Evolutionary conservation across 2,113 vertebrate species (phyloP), one percentile per base, ranked within the genome.

Genomic region (Perca fluviatilis): DNA sequence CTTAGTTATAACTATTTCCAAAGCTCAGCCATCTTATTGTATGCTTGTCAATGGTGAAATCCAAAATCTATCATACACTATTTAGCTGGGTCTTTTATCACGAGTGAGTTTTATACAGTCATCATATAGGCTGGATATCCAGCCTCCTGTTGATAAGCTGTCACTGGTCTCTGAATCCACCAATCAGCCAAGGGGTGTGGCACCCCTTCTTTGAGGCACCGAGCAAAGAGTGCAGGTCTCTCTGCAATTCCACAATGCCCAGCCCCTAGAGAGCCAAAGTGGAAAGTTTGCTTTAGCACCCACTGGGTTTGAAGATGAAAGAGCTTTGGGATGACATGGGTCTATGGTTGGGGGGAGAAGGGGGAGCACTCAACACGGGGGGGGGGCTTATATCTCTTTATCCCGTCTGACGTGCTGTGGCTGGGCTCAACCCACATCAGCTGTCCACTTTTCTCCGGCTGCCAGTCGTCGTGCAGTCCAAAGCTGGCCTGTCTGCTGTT

Each of bases 211-310:
- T 83, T 85, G 80, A 85, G 80, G 81, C 72, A 76, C 80, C 64
- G 70, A 81, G 81, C 81, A 68, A 77, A 85, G 73, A 53, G 82
- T 67, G 66, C 70, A 68, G 75, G 74, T 89, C 85, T 83, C 82
- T 91, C 79, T 77, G 72, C 85, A 72, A 81, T 84, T 74, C 76
- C 74, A 88, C 88, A 90, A 86, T 86, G 88, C 87, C 87, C 74
- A 23, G 79, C 88, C 90, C 89, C 89, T 50, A 72, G 90, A 89
- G 89, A 92, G 91, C 85, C 90, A 87, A 93, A 87, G 92, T 95
- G 94, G 93, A 94, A 94, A 93, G 94, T 94, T 94, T 94, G 92
- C 90, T 94, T 95, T 94, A 94, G 89, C 89, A 91, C 92, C 87
- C 88, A 30, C 83, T 88, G 88, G 77, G 89, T 89, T 87, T 85